Conservation (phyloP, 37 sponge, comb jelly and placozoan genomes). For the Geodia barretti region DNA sequence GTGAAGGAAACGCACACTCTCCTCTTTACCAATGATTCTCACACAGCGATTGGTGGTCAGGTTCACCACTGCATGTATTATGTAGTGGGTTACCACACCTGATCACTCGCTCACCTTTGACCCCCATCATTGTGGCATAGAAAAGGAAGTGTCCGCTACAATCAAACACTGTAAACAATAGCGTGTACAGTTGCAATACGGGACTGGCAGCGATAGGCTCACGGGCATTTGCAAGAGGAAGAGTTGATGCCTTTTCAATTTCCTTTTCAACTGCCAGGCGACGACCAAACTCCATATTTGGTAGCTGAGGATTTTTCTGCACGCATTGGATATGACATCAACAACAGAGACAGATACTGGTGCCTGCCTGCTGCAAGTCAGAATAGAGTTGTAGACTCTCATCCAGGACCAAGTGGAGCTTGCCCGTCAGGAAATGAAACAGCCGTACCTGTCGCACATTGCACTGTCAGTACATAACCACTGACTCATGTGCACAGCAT, state of each 20-base stretch:
- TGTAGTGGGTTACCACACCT: constrained; percentile 3
- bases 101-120: constrained; percentile 67
- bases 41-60: constrained; percentile 88
- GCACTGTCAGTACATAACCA: no score
- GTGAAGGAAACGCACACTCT: constrained; percentile 70
- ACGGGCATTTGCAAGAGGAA: constrained; percentile 58
- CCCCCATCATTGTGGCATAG: constrained; percentile 89
- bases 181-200: background rate
- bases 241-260: constrained; percentile 75
- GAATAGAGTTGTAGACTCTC: constrained; percentile 74
- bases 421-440: constrained; percentile 86
- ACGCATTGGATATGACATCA: background rate
- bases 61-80: constrained; percentile 65
- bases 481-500: background rate
- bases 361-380: constrained; percentile 75
- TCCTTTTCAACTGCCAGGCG: constrained; percentile 90
- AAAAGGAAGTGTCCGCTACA: constrained; percentile 82
- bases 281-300: constrained; percentile 93
- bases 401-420: constrained; percentile 82
- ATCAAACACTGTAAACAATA: constrained; percentile 84
- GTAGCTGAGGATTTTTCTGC: constrained; percentile 61
- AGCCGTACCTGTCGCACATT: constrained; percentile 87
- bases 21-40: constrained; percentile 88
- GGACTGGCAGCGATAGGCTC: background rate
- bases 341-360: background rate